Percentiles rank a stretch among this genome's conserved stretches.
Evolutionary conservation across 2,888 invertebrate species (phyloP).

Genomic region (Meandrusa payeni): DNA sequence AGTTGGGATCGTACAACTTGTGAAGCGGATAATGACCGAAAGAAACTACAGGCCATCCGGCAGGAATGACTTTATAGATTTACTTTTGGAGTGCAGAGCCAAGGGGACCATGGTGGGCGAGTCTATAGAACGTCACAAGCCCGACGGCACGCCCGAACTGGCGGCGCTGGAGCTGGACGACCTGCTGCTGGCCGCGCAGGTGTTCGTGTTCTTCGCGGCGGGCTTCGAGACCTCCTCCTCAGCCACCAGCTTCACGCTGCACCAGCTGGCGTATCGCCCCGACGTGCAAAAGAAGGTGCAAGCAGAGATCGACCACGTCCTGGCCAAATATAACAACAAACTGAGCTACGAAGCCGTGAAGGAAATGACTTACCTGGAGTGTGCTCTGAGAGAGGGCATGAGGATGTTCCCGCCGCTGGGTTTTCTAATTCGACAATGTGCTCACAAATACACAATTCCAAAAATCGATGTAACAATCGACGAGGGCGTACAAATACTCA

Average conservation of each 20-base stretch:
- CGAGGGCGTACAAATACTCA: conserved; percentile 27
- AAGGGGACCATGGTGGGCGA: conserved; percentile 30
- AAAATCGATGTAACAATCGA: conserved; percentile 29
- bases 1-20: conserved; percentile 11
- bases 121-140: too few relatives aligned
- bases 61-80: conserved; percentile 36
- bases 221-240: conserved; percentile 34
- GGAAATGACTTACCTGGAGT: conserved; percentile 13
- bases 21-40: conserved; percentile 17
- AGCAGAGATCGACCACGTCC: conserved; percentile 36
- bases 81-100: conserved; percentile 32
- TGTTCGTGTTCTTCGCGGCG: conserved; percentile 32
- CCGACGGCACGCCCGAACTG: too few relatives aligned
- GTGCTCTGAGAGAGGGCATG: conserved; percentile 1
- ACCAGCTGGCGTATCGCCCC: conserved; percentile 41
- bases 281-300: conserved; percentile 38
- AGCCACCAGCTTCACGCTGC: conserved; percentile 30
- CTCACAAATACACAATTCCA: conserved; percentile 30
- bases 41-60: conserved; percentile 32
- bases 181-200: conserved; percentile 32
- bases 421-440: conserved; percentile 27
- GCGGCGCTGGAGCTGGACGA: conserved; percentile 26
- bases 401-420: conserved; percentile 34
- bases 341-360: conserved; percentile 6
- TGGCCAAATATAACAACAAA: conserved; percentile 3